Conservation (phyloP, 2,888 invertebrate species). For the Tetragnatha montana region DNA sequence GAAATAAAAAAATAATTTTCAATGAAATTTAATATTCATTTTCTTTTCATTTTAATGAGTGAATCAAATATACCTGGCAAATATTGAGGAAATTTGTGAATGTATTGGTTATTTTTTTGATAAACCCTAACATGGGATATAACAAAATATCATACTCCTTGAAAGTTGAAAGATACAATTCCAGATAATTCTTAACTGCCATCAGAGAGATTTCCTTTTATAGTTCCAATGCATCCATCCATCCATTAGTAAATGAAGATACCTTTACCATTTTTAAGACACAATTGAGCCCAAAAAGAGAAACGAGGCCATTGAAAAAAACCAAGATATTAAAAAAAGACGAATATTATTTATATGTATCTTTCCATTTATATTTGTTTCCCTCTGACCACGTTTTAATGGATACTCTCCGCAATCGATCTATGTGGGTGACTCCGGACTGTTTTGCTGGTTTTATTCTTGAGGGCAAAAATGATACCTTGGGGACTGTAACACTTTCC, state of each 20-base stretch:
- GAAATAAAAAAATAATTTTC: too few species aligned
- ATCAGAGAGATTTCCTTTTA: background rate
- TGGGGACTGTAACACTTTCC: slow-evolving; percentile 2
- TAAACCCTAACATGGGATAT: too few species aligned
- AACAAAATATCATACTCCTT: too few species aligned
- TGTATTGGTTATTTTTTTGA: too few species aligned
- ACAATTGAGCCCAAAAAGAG: background rate
- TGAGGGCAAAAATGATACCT: slow-evolving; percentile 21
- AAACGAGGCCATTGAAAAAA: background rate
- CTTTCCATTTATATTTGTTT: background rate
- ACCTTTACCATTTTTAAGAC: background rate
- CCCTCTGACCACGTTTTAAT: background rate
- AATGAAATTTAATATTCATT: too few species aligned
- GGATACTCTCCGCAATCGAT: slow-evolving; percentile 19
- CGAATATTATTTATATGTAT: slow-evolving; percentile 22
- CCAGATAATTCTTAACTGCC: too few species aligned
- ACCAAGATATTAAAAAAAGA: slow-evolving; percentile 6
- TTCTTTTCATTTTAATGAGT: too few species aligned
- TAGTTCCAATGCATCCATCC: background rate
- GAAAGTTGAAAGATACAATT: too few species aligned
- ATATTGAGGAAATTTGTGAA: too few species aligned
- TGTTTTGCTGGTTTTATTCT: slow-evolving; percentile 14
- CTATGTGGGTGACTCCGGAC: slow-evolving; percentile 5
- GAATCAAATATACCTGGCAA: too few species aligned
- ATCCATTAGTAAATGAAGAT: background rate